Percentiles rank a stretch among this genome's conserved stretches.
Evolutionary conservation across 2,113 vertebrate species (phyloP).

Genomic region (Indicator indicator): DNA sequence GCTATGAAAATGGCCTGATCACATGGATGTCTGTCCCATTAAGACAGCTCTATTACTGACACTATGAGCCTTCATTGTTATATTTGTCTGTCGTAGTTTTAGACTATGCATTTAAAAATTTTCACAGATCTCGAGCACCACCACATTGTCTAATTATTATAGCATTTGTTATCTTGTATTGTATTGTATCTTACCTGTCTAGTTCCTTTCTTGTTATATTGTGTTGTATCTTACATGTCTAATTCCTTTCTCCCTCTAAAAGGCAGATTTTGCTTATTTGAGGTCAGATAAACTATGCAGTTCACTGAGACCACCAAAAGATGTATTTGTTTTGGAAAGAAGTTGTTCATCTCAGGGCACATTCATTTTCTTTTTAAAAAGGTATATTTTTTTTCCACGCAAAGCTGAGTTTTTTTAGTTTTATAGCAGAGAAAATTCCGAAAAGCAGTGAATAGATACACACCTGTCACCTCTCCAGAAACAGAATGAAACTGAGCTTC

Average conservation of each 20-base stretch:
- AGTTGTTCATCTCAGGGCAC: not conserved
- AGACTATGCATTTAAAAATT: too few relatives aligned
- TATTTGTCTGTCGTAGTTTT: not conserved
- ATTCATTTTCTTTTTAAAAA: not conserved
- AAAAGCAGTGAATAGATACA: not conserved
- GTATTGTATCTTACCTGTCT: not conserved
- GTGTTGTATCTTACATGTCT: not conserved
- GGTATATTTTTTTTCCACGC: not conserved
- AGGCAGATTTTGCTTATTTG: not conserved
- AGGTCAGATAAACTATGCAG: not conserved
- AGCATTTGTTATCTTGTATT: not conserved
- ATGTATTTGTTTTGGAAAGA: not conserved
- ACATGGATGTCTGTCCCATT: not conserved
- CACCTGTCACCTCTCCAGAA: not conserved
- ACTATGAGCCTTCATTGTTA: not conserved
- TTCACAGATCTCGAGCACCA: too few relatives aligned
- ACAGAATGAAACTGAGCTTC: not conserved
- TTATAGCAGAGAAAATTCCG: not conserved
- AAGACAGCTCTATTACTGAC: not conserved
- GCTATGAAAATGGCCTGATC: not conserved
- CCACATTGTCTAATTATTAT: not conserved
- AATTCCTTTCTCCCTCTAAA: not conserved
- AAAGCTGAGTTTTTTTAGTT: not conserved
- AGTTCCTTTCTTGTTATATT: not conserved
- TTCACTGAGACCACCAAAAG: not conserved